Evolutionary conservation across 2,888 invertebrate species (phyloP), one percentile per base, ranked within the genome.

Genomic region (Oasisia sp.): DNA sequence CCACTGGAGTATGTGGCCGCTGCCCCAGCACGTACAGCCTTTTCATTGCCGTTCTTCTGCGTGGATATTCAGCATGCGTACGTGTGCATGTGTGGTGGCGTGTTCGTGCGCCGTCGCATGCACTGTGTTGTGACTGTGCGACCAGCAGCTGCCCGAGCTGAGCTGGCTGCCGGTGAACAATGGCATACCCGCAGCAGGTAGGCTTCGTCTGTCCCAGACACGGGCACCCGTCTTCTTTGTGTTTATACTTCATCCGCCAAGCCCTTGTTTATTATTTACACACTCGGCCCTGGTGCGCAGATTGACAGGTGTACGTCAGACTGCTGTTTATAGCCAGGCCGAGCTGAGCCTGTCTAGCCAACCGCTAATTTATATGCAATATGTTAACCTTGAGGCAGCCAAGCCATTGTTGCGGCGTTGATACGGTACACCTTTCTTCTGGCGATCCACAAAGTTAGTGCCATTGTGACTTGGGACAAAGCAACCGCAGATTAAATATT

Each of bases 241-340:
- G 74, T 74, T 74, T 74, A 74, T n/a, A 27, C 74, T 27, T 74
- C 74, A 74, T 74, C 74, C 27, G 27, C 27, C 27, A 74, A 74
- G 74, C 74, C 74, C 27, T 74, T 74, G 74, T 74, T 74, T 74
- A 74, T 74, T 74, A 74, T 74, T 74, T 74, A 74, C 74, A 74
- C 27, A 74, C 74, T 74, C 74, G 27, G 27, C 74, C 74, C 74
- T 74, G 27, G 74, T 74, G 27, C 74, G 1, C 19, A 74, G 74
- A 74, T 74, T 74, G 74, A 74, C 74, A 74, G 74, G 27, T 74
- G 74, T 74, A 74, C n/a, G 27, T 74, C 74, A 74, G 74, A 74
- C 74, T 27, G 74, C n/a, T 2, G 19, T 74, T 74, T 74, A 74
- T 74, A 74, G 74, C 74, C n/a, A 7, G 27, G 74, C n/a, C 27